Evolutionary conservation across 2,888 invertebrate species (phyloP).

Genomic region (Pardosa pseudoannulata): DNA sequence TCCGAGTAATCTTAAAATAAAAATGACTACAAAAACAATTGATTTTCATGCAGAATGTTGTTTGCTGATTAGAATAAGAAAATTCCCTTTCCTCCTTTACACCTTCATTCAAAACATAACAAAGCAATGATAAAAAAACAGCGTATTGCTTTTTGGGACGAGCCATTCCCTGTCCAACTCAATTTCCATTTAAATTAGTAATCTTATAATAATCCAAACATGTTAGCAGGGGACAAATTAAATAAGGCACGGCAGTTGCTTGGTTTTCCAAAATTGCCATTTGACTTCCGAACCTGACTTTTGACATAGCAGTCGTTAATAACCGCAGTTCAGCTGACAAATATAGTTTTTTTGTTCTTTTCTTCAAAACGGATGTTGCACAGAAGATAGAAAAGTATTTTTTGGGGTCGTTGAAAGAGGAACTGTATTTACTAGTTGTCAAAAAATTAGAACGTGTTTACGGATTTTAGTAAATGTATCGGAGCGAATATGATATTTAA

Average conservation of each 20-base stretch:
- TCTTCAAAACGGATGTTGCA: neutral
- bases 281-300: conserved; percentile 63
- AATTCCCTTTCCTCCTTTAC: too few species aligned
- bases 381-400: neutral
- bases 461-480: too few species aligned
- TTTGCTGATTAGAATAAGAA: too few species aligned
- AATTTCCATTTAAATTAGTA: conserved; percentile 52
- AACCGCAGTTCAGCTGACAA: neutral
- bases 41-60: too few species aligned
- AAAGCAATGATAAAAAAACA: neutral
- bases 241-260: conserved; percentile 7
- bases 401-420: neutral
- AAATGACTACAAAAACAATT: too few species aligned
- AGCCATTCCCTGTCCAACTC: conserved; percentile 21
- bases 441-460: too few species aligned
- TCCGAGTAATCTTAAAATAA: too few species aligned
- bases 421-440: too few species aligned
- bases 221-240: conserved; percentile 59
- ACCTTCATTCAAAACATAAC: neutral
- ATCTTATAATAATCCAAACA: conserved; percentile 14
- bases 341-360: neutral
- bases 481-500: too few species aligned
- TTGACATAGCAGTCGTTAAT: conserved; percentile 43
- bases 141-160: neutral
- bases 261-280: conserved; percentile 30